Base-by-base conservation (phyloP, 1,140 invertebrate genomes). In the Aethina tumida region DNA sequence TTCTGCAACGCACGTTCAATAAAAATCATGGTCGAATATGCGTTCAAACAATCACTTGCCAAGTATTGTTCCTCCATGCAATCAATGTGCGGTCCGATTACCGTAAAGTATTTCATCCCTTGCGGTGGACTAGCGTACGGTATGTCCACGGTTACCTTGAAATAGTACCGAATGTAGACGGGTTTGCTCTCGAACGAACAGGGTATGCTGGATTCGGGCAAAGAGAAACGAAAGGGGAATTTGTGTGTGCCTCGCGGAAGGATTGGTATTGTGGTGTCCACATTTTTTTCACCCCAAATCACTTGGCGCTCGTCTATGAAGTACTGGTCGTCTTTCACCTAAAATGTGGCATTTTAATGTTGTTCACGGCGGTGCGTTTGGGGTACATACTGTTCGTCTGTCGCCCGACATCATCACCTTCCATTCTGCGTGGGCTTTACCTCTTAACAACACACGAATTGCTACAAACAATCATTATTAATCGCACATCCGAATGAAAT, bases 11-110 rank as follows among this genome's bases (percentile, higher is more conserved):
- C 14, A n/a, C 7, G 8, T 8, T 30, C 13, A 30, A 14, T 8
- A 30, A 9, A 30, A 42, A 21, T 28, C 1, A 25, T 19, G 9
- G 12, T 5, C 6, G 28, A 30, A 12, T 8, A 12, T 10, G 14
- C 6, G 14, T 14, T 37, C 16, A 4, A 12, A 8, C 16, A 56
- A 21, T 15, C 33, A 36, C 65, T 69, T 65, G 86, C 83, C 68
- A 87, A 65, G 60, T 84, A 86, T 59, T 85, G 77, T 53, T 87
- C 81, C 40, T 87, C 84, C 81, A 85, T 85, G 55, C 84, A 88
- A 59, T 89, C 84, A 50, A 85, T 85, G 52, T 85, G 80, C 8
- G 84, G 84, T 10, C 84, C 84, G 48, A 88, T 83, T 20, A 88
- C 69, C 1, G 84, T 85, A 57, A 89, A 88, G 58, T 89, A 88